A percentile compares a stretch with the other conserved stretches of the same genome.
Evolutionary conservation across 2,113 vertebrate genomes (phyloP).

Genomic region (Sitta europaea): DNA sequence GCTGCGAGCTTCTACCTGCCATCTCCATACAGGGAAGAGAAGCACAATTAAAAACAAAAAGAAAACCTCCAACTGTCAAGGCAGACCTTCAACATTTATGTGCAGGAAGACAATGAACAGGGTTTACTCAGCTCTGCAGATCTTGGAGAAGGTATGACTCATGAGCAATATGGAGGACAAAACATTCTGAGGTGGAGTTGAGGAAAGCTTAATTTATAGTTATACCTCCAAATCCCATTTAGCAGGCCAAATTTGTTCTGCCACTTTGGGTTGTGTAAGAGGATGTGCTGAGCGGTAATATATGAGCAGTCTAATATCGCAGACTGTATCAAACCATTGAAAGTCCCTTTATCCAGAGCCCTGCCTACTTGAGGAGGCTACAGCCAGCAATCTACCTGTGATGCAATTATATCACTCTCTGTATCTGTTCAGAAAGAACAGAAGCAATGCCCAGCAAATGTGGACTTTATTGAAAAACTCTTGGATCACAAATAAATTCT

Average conservation of each 20-base stretch:
- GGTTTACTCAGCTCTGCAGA: background rate
- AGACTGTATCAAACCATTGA: background rate
- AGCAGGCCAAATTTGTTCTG: background rate
- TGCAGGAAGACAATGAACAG: background rate
- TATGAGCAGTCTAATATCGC: background rate
- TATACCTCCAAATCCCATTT: background rate
- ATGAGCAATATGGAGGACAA: background rate
- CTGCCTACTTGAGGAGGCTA: background rate
- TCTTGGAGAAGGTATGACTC: background rate
- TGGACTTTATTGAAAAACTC: background rate
- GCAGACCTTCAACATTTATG: background rate
- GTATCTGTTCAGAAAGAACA: background rate
- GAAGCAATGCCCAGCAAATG: background rate
- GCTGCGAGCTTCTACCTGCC: constrained; percentile 43
- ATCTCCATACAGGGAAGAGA: background rate
- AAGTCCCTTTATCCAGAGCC: background rate
- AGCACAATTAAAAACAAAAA: background rate
- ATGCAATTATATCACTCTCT: background rate
- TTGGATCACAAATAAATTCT: background rate
- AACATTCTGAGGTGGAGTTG: background rate
- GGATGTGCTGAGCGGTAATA: background rate
- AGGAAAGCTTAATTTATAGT: background rate
- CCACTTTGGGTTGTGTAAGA: background rate
- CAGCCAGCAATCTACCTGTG: background rate
- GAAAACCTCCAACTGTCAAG: background rate